Conservation (phyloP, 2,888 invertebrate species). For the Andrena dorsata region DNA sequence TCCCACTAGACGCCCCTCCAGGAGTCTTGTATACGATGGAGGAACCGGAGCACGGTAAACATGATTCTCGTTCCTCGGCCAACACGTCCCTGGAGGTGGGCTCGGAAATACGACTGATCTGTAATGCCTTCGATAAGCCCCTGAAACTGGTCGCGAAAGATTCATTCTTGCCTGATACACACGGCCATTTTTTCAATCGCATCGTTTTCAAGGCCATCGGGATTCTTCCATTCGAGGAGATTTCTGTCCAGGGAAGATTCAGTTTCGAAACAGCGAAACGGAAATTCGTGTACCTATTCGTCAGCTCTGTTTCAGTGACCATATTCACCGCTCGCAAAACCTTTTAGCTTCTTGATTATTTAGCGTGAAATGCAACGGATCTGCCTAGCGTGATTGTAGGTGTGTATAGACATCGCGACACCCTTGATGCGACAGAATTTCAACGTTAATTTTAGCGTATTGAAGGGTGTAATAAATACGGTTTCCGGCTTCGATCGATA, state of each 20-base stretch:
- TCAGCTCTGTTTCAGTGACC: not conserved
- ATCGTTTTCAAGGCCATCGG: not conserved
- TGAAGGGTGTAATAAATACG: conserved; percentile 35
- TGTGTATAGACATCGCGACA: not conserved
- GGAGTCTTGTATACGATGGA: conserved; percentile 50
- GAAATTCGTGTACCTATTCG: not conserved
- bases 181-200: not conserved
- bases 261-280: not conserved
- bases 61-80: conserved; percentile 57
- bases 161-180: conserved; percentile 6
- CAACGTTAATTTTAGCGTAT: conserved; percentile 22
- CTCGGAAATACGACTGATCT: conserved; percentile 56
- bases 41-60: conserved; percentile 55
- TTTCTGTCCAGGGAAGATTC: not conserved
- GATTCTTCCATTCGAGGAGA: not conserved
- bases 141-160: not conserved
- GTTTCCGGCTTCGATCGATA: not conserved
- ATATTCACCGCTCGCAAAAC: not conserved
- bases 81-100: conserved; percentile 54
- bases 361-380: not conserved
- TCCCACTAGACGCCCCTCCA: conserved; percentile 52
- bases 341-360: not conserved
- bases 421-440: not conserved
- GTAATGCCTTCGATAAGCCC: conserved; percentile 36
- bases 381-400: too few species aligned